A percentile compares a stretch with the other conserved stretches of the same genome.
These are phyloP conservation scores for Protula sp. DNA, from an alignment of 2,888 invertebrate genomes.

Conservation along the genomic window DNA sequence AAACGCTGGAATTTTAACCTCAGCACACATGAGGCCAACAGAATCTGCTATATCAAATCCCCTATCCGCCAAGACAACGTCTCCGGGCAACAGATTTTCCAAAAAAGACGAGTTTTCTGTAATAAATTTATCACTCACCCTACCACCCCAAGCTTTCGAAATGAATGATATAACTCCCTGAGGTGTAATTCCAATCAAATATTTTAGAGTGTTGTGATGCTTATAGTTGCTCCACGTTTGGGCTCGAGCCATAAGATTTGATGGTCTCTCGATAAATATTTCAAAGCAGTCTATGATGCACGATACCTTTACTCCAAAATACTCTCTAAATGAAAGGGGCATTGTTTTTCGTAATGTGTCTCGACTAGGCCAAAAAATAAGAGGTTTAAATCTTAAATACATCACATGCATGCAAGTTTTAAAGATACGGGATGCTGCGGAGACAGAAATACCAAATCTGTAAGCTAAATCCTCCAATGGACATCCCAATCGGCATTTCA, in stretches of 20 bases:
- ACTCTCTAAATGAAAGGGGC: neutral
- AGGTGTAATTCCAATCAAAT: conserved; percentile 26
- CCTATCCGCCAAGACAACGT: conserved; percentile 24
- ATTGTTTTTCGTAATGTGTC: neutral
- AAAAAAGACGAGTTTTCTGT: conserved; percentile 18
- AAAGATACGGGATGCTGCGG: neutral
- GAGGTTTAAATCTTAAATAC: neutral
- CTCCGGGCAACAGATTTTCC: conserved; percentile 8
- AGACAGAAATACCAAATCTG: no score
- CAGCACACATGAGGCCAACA: neutral
- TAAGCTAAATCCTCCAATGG: neutral
- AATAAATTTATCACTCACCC: conserved; percentile 26
- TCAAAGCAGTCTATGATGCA: neutral
- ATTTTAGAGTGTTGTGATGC: no score
- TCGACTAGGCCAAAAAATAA: neutral
- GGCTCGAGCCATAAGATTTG: neutral
- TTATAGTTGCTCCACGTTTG: conserved; percentile 8
- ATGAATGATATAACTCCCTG: conserved; percentile 26
- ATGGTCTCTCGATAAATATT: neutral
- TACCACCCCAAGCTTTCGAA: conserved; percentile 28
- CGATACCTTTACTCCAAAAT: neutral
- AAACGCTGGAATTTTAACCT: conserved; percentile 1
- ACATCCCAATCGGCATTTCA: neutral
- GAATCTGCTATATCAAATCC: conserved; percentile 22
- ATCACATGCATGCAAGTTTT: neutral